phyloP scores from a whole-genome alignment of 2,888 invertebrate species.

The Salticus scenicus region DNA sequence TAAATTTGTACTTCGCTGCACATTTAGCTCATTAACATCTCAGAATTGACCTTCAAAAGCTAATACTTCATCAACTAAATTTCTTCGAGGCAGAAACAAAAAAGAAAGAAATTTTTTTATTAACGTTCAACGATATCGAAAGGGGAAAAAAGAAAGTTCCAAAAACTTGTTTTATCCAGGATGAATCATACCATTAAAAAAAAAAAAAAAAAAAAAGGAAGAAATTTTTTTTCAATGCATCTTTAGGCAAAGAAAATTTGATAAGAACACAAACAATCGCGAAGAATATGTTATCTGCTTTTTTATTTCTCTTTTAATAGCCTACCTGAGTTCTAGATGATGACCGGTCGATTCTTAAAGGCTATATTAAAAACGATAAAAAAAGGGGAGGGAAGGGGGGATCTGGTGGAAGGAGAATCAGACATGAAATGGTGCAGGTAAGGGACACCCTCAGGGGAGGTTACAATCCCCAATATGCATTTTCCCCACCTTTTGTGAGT shows the following conservation, averaged over 20 bases:
- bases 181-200: too few relatives aligned
- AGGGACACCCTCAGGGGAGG: constrained; percentile 48
- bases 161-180: too few relatives aligned
- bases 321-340: constrained; percentile 46
- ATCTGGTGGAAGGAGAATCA: not conserved
- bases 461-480: constrained; percentile 23
- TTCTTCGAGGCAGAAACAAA: too few relatives aligned
- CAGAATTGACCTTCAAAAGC: too few relatives aligned
- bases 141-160: too few relatives aligned
- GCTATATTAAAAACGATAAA: constrained; percentile 46
- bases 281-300: constrained; percentile 35
- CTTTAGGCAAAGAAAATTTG: not conserved
- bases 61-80: too few relatives aligned
- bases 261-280: constrained; percentile 20
- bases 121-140: too few relatives aligned
- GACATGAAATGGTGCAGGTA: constrained; percentile 48
- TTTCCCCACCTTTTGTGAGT: constrained; percentile 22
- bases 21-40: too few relatives aligned
- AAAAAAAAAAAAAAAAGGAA: too few relatives aligned
- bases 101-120: too few relatives aligned
- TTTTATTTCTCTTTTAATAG: constrained; percentile 36
- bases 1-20: too few relatives aligned
- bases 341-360: constrained; percentile 9
- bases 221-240: not conserved
- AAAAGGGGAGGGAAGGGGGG: constrained; percentile 31